Percentiles rank a stretch among this genome's conserved stretches.
Evolutionary conservation across 2,113 vertebrate species (phyloP).

Genomic region (Argyrosomus japonicus): DNA sequence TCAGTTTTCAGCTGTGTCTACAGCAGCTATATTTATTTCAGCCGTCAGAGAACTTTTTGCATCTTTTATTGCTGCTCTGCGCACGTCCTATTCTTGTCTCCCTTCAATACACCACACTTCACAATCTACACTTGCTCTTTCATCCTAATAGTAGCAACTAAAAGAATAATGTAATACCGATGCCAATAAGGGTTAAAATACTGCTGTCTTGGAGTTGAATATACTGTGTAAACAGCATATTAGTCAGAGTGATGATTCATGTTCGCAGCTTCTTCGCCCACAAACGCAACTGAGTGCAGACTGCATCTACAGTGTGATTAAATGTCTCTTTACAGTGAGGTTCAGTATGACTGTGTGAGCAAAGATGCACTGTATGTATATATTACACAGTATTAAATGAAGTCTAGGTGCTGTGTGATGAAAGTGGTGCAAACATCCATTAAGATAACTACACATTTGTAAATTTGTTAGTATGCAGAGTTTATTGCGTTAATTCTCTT

Average conservation of each 20-base stretch:
- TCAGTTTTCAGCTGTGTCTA: not conserved
- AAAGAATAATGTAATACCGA: not conserved
- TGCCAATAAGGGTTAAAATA: constrained; percentile 29
- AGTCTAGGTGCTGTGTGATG: not conserved
- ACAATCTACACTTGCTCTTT: constrained; percentile 6
- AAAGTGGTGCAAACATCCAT: not conserved
- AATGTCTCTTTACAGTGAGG: constrained; percentile 11
- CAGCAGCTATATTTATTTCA: constrained; percentile 3
- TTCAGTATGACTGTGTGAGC: not conserved
- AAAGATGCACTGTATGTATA: not conserved
- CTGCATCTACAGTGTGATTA: constrained; percentile 19
- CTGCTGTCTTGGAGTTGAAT: constrained; percentile 9
- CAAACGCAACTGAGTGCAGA: constrained; percentile 44
- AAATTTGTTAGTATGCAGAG: constrained; percentile 6
- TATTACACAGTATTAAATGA: not conserved
- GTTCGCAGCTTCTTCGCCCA: constrained; percentile 49
- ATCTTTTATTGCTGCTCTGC: constrained; percentile 29
- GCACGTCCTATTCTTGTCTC: constrained; percentile 19
- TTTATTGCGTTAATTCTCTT: constrained; percentile 21
- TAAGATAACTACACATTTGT: not conserved
- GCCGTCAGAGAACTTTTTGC: constrained; percentile 14
- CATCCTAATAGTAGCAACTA: constrained; percentile 12
- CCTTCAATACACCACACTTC: not conserved
- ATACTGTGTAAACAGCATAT: constrained; percentile 31
- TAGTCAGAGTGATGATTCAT: constrained; percentile 68